These are phyloP conservation scores for Mamestra brassicae DNA, from an alignment of 2,888 invertebrate species.

Conservation along the genomic window DNA sequence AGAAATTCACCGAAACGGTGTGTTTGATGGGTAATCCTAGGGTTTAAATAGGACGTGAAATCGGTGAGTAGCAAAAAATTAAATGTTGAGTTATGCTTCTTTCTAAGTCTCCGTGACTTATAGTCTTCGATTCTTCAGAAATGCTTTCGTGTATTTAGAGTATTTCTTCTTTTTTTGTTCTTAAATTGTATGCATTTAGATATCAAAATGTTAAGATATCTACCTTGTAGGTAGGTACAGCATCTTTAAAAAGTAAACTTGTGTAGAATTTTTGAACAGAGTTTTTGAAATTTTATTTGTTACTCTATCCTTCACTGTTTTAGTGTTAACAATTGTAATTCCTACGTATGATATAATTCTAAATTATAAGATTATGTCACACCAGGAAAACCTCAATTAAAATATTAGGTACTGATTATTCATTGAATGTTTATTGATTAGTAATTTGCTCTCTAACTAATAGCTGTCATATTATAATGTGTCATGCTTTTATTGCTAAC, in stretches of 20 bases:
- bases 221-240: too few relatives aligned
- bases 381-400: slow-evolving; percentile 51
- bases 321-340: neutral
- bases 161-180: neutral
- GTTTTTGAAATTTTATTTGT: neutral
- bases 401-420: slow-evolving; percentile 35
- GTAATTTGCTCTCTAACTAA: slow-evolving; percentile 36
- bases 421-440: slow-evolving; percentile 44
- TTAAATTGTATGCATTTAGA: too few relatives aligned
- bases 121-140: slow-evolving; percentile 16
- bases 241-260: neutral
- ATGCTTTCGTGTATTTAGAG: neutral
- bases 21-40: slow-evolving; percentile 74
- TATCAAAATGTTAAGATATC: too few relatives aligned
- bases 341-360: neutral
- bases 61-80: slow-evolving; percentile 67
- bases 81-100: slow-evolving; percentile 54
- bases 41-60: slow-evolving; percentile 84
- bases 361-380: slow-evolving; percentile 7
- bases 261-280: neutral
- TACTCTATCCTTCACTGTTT: neutral
- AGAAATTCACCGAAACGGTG: slow-evolving; percentile 83
- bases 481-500: slow-evolving; percentile 62
- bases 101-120: slow-evolving; percentile 8
- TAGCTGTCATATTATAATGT: slow-evolving; percentile 52